Conservation (phyloP, 2,888 invertebrate genomes). For the Meta bourneti region DNA sequence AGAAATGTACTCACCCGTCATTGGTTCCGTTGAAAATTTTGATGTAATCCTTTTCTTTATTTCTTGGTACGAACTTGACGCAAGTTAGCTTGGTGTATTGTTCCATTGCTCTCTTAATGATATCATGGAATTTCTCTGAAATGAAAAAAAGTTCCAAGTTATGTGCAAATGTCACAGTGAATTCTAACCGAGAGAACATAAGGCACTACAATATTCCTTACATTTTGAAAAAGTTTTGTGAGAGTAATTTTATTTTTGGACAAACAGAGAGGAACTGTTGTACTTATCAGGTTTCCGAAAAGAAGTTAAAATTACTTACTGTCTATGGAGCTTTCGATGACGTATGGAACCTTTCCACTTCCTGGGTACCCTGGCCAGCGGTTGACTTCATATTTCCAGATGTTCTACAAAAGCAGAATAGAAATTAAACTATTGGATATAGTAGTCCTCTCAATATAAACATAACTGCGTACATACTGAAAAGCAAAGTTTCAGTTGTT, state of each 20-base stretch:
- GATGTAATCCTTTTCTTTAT: neutral
- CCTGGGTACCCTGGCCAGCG: neutral
- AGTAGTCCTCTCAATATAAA: no score
- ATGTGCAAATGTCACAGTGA: neutral
- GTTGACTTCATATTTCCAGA: neutral
- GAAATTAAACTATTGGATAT: neutral
- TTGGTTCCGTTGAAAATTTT: conserved; percentile 1
- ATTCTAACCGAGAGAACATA: no score
- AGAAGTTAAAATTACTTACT: neutral
- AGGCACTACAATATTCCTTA: no score
- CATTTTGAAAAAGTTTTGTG: no score
- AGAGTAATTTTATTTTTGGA: no score
- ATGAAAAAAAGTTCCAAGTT: neutral
- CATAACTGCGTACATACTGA: no score
- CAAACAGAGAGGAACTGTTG: no score
- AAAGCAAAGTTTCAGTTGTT: no score
- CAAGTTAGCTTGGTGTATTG: conserved; percentile 10
- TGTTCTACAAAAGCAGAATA: neutral
- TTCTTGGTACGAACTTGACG: neutral
- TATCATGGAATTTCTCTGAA: neutral
- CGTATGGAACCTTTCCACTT: neutral
- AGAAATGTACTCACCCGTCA: neutral
- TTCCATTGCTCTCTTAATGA: neutral
- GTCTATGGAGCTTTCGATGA: neutral
- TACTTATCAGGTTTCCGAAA: neutral